Conservation (phyloP, 1,140 invertebrate species). For the Sycophila sp. region DNA sequence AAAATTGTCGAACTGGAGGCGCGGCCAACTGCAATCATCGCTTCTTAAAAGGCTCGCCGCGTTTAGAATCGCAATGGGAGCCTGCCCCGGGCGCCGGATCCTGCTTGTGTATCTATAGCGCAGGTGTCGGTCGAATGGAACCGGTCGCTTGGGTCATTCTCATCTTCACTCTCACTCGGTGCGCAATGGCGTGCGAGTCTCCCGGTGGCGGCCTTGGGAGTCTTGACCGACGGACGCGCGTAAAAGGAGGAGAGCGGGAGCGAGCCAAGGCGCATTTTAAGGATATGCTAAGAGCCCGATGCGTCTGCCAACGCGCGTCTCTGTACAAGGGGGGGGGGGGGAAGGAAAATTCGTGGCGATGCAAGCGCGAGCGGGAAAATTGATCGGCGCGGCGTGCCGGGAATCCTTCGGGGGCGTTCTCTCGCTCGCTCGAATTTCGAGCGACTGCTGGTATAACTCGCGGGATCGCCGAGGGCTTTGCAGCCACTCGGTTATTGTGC, state of each 20-base stretch:
- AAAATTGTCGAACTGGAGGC: background rate
- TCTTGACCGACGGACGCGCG: background rate
- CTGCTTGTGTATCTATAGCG: no score
- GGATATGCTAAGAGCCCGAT: background rate
- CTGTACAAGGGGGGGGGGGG: no score
- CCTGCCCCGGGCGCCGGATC: no score
- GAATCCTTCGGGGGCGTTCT: no score
- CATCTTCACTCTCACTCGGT: background rate
- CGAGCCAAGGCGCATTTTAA: background rate
- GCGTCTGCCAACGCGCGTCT: background rate
- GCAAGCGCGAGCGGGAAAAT: background rate
- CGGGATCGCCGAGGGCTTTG: no score
- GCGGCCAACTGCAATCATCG: background rate
- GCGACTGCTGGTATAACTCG: slow-evolving; percentile 52
- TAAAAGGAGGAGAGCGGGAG: background rate
- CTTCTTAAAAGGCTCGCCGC: background rate
- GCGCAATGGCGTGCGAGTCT: background rate
- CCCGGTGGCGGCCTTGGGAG: background rate
- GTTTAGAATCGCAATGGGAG: slow-evolving; percentile 4
- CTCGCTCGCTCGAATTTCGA: no score
- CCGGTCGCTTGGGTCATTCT: background rate
- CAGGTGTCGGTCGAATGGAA: background rate
- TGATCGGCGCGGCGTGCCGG: background rate
- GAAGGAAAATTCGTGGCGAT: background rate
- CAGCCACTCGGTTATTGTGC: no score